A percentile compares a stretch with the other conserved stretches of the same genome.
Conservation (phyloP, 2,888 invertebrate species). For the Lutraria lutraria region DNA sequence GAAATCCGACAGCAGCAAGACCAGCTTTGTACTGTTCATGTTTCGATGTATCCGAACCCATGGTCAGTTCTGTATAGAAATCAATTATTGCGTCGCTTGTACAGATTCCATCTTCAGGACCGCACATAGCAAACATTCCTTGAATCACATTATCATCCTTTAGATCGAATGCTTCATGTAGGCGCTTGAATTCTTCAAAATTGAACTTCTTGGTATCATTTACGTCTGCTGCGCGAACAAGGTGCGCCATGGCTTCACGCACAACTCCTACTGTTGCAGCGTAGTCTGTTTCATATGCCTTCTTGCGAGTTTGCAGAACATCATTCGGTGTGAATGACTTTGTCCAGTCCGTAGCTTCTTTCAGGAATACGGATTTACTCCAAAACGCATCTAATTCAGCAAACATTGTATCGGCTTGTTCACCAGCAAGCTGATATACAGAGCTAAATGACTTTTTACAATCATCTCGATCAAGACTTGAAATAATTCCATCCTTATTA, state of each 20-base stretch:
- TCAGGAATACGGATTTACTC: slow-evolving; percentile 35
- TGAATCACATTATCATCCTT: slow-evolving; percentile 32
- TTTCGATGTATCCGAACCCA: slow-evolving; percentile 29
- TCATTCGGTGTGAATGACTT: slow-evolving; percentile 19
- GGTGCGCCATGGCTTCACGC: slow-evolving; percentile 17
- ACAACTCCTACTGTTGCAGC: neutral
- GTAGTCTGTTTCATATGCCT: neutral
- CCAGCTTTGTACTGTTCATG: slow-evolving; percentile 29
- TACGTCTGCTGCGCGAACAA: slow-evolving; percentile 24
- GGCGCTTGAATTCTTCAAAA: slow-evolving; percentile 36
- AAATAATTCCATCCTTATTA: slow-evolving; percentile 35
- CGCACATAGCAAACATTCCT: slow-evolving; percentile 24
- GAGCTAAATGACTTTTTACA: slow-evolving; percentile 27
- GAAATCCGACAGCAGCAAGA: slow-evolving; percentile 33
- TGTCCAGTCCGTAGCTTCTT: slow-evolving; percentile 4
- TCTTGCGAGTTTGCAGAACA: neutral
- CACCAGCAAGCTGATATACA: neutral
- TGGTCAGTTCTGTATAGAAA: slow-evolving; percentile 44
- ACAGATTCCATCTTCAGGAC: neutral
- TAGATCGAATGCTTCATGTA: slow-evolving; percentile 29
- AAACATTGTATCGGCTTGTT: neutral
- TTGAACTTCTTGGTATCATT: neutral
- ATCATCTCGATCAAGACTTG: slow-evolving; percentile 21
- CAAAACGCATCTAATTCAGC: slow-evolving; percentile 31
- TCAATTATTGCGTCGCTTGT: neutral